Conservation (phyloP, 2,888 invertebrate genomes). For the Eristalis pertinax region DNA sequence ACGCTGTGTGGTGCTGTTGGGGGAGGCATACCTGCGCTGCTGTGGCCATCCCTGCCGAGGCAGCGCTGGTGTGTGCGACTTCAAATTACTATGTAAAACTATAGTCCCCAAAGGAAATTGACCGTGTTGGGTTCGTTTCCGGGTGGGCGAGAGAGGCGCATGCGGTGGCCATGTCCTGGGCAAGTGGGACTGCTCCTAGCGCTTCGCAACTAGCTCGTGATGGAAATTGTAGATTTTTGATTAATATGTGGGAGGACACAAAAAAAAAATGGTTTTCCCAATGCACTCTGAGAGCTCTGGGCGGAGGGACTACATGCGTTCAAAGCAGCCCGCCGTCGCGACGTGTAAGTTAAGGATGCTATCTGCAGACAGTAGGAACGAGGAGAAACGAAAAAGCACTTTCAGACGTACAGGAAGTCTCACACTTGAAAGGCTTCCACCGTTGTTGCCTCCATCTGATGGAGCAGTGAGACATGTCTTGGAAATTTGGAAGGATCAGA, state of each 20-base stretch:
- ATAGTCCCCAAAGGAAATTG: conserved; percentile 63
- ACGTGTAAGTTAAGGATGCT: neutral
- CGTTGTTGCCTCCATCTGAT: too few relatives aligned
- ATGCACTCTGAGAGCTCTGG: neutral
- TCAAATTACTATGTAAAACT: conserved; percentile 65
- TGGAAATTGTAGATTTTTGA: conserved; percentile 32
- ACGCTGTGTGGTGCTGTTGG: neutral
- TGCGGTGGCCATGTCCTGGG: conserved; percentile 1
- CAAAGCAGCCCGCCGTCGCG: neutral
- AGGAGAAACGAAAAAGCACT: neutral
- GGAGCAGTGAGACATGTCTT: too few relatives aligned
- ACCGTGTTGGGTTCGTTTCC: conserved; percentile 52
- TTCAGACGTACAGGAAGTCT: neutral
- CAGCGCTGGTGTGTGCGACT: conserved; percentile 21
- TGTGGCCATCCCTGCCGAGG: neutral
- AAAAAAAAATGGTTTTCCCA: neutral
- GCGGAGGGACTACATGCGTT: neutral
- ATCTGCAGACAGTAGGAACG: neutral
- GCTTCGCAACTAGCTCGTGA: conserved; percentile 1
- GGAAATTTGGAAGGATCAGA: too few relatives aligned
- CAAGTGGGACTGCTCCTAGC: neutral
- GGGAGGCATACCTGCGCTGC: conserved; percentile 9
- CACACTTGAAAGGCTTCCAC: too few relatives aligned
- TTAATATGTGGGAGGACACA: neutral
- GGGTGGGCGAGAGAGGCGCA: conserved; percentile 10